Conservation (phyloP, 2,797 vertebrate genomes). For the Picus viridis region DNA sequence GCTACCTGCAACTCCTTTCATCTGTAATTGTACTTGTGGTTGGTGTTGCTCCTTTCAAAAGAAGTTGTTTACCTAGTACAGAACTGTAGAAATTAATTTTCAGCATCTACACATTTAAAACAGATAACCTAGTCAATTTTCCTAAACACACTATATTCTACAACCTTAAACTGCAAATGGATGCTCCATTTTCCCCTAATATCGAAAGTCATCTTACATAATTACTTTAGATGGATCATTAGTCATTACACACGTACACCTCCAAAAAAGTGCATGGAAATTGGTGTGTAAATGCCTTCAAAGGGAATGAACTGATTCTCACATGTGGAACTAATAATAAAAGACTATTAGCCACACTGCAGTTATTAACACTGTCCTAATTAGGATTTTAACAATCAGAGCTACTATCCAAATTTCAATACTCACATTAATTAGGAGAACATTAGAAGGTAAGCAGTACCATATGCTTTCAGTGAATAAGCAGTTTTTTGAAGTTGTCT, state of each 20-base stretch:
- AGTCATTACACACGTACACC: not conserved
- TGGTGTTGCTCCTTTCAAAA: not conserved
- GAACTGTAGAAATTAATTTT: not conserved
- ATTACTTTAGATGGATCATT: not conserved
- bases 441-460: not conserved
- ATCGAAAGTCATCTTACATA: not conserved
- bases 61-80: not conserved
- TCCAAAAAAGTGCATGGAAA: constrained; percentile 9
- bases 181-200: not conserved
- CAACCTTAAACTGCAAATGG: not conserved
- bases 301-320: constrained; percentile 25
- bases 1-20: not conserved
- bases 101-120: not conserved
- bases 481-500: not conserved
- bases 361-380: constrained; percentile 49
- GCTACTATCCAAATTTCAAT: constrained; percentile 24
- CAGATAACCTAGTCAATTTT: not conserved
- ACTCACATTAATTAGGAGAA: constrained; percentile 12
- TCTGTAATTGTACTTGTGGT: not conserved
- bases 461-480: constrained; percentile 23
- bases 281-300: constrained; percentile 7
- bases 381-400: constrained; percentile 48
- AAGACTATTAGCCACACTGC: not conserved
- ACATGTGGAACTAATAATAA: constrained; percentile 30
- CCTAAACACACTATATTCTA: not conserved